A percentile compares a stretch with the other conserved stretches of the same genome.
Evolutionary conservation across 2,113 vertebrate genomes (phyloP).

Genomic region (Nothocercus nigrocapillus): DNA sequence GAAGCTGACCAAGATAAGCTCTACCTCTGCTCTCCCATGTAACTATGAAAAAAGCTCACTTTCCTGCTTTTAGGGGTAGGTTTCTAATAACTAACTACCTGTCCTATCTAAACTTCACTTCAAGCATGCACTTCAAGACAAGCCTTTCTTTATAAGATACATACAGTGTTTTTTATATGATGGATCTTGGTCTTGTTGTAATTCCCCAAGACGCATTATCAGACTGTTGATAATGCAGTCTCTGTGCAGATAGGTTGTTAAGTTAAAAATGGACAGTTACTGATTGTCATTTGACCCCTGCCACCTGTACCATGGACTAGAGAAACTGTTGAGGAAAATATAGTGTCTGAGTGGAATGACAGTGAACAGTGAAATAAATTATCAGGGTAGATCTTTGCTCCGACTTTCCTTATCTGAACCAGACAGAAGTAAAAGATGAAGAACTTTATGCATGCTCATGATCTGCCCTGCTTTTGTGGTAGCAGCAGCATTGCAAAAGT

Average conservation of each 20-base stretch:
- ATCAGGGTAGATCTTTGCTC: neutral
- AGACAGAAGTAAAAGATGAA: neutral
- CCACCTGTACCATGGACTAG: neutral
- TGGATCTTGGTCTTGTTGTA: neutral
- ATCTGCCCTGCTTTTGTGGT: neutral
- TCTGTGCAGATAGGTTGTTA: neutral
- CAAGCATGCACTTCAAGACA: neutral
- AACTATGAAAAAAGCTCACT: neutral
- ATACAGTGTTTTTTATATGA: neutral
- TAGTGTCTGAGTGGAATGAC: neutral
- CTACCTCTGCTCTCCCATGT: neutral
- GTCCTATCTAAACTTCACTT: neutral
- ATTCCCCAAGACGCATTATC: neutral
- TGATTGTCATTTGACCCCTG: neutral
- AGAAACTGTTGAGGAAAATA: neutral
- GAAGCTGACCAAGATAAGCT: neutral
- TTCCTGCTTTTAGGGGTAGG: neutral
- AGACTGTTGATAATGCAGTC: neutral
- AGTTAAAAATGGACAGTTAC: neutral
- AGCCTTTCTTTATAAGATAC: neutral
- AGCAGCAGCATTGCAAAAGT: neutral
- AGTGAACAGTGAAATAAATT: neutral
- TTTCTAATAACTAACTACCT: neutral
- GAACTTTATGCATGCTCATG: fast-evolving
- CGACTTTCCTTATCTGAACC: neutral